A percentile compares a stretch with the other conserved stretches of the same genome.
phyloP scores from a whole-genome alignment of 1,140 invertebrate genomes.

The Sesamia nonagrioides region DNA sequence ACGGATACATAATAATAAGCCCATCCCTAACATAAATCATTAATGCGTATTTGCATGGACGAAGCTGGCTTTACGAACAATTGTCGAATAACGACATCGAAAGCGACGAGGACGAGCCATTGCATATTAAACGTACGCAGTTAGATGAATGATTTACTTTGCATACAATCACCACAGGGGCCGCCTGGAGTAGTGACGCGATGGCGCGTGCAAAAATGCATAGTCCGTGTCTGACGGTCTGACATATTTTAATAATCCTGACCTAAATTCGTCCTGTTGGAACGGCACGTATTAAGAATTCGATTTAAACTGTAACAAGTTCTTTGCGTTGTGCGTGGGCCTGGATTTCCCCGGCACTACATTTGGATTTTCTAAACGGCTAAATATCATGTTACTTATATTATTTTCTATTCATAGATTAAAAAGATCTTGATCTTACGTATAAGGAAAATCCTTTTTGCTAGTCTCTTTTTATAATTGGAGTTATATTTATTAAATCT shows the following conservation, averaged over 20 bases:
- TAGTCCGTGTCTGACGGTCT: constrained; percentile 52
- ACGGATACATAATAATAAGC: constrained; percentile 23
- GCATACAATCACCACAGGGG: constrained; percentile 72
- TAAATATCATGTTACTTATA: too few species aligned
- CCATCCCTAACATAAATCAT: constrained; percentile 38
- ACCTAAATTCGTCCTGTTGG: constrained; percentile 36
- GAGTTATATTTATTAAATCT: neutral
- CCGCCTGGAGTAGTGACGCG: constrained; percentile 48
- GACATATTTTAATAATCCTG: constrained; percentile 60
- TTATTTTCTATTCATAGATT: neutral
- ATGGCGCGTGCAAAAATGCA: constrained; percentile 73
- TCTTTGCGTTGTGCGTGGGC: neutral
- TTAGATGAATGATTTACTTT: constrained; percentile 59
- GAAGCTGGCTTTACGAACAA: constrained; percentile 15
- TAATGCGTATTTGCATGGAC: constrained; percentile 20
- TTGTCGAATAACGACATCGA: constrained; percentile 46
- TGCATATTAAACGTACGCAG: constrained; percentile 37
- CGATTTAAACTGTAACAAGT: constrained; percentile 5
- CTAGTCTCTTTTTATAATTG: neutral
- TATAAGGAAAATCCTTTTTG: neutral
- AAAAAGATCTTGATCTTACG: neutral
- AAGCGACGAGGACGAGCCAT: constrained; percentile 4
- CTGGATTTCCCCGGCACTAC: neutral
- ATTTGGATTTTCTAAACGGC: neutral
- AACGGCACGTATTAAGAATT: constrained; percentile 17